These are phyloP conservation scores for Semibalanus balanoides DNA, from an alignment of 1,140 invertebrate genomes.

Conservation along the genomic window DNA sequence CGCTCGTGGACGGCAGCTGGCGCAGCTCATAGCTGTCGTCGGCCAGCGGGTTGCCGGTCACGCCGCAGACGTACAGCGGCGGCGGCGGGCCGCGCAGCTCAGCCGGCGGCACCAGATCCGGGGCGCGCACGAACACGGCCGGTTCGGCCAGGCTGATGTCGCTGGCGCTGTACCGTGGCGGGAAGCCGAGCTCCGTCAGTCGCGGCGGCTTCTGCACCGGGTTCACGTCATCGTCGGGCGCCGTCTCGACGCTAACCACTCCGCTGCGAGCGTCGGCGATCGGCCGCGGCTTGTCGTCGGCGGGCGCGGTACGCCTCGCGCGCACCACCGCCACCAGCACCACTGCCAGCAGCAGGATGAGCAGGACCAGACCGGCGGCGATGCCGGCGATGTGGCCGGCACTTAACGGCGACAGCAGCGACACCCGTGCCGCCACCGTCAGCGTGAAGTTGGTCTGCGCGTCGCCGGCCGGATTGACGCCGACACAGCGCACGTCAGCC, in stretches of 20 bases:
- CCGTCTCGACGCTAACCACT: background rate
- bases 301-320: background rate
- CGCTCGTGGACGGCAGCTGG: slow-evolving; percentile 60
- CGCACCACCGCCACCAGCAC: background rate
- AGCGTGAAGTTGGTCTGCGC: slow-evolving; percentile 60
- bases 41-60: slow-evolving; percentile 38
- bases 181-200: slow-evolving; percentile 37
- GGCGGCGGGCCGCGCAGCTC: background rate
- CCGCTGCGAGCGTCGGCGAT: background rate
- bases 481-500: slow-evolving; percentile 39
- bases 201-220: slow-evolving; percentile 51
- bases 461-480: slow-evolving; percentile 63
- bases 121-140: background rate
- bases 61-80: slow-evolving; percentile 41
- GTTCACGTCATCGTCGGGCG: slow-evolving; percentile 28
- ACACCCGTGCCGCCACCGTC: slow-evolving; percentile 10
- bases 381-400: slow-evolving; percentile 16
- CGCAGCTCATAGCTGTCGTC: slow-evolving; percentile 59
- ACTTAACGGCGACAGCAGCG: slow-evolving; percentile 13
- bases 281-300: background rate
- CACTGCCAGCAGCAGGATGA: slow-evolving; percentile 1
- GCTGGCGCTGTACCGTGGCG: no score
- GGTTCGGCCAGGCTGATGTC: no score
- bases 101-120: background rate
- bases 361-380: slow-evolving; percentile 12